Percentiles rank a stretch among this genome's conserved stretches.
Evolutionary conservation across 1,140 invertebrate species (phyloP).

Genomic region (Achroia grisella): DNA sequence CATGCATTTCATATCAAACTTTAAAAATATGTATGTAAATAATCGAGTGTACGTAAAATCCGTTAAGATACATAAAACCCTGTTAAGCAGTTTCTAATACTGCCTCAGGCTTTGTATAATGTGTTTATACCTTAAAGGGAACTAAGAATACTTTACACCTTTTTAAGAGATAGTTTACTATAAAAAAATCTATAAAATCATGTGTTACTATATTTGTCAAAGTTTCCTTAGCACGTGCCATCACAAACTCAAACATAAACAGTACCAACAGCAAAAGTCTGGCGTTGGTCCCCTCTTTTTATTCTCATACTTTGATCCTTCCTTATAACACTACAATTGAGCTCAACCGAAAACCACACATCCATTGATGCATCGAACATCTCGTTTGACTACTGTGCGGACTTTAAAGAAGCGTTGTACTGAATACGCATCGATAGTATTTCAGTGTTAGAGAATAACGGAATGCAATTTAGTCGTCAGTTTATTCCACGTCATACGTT

Average conservation of each 20-base stretch:
- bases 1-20: too few species aligned
- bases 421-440: constrained; percentile 13
- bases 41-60: too few species aligned
- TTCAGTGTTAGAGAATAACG: constrained; percentile 10
- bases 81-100: too few species aligned
- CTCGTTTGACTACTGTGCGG: not conserved
- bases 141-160: too few species aligned
- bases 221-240: constrained; percentile 42
- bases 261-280: constrained; percentile 30
- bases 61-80: too few species aligned
- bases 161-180: not conserved
- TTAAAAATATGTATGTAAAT: too few species aligned
- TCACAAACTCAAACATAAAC: constrained; percentile 29
- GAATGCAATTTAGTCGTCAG: constrained; percentile 30
- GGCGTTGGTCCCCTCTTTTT: constrained; percentile 34
- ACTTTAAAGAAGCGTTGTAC: constrained; percentile 35
- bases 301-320: constrained; percentile 20
- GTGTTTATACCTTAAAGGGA: too few species aligned
- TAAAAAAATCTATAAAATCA: constrained; percentile 1
- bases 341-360: not conserved
- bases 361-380: constrained; percentile 14
- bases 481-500: constrained; percentile 57
- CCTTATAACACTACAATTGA: constrained; percentile 14
- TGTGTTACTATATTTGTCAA: not conserved
- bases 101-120: too few species aligned